These are phyloP conservation scores for Busseola fusca DNA, from an alignment of 2,888 invertebrate genomes.

Conservation along the genomic window DNA sequence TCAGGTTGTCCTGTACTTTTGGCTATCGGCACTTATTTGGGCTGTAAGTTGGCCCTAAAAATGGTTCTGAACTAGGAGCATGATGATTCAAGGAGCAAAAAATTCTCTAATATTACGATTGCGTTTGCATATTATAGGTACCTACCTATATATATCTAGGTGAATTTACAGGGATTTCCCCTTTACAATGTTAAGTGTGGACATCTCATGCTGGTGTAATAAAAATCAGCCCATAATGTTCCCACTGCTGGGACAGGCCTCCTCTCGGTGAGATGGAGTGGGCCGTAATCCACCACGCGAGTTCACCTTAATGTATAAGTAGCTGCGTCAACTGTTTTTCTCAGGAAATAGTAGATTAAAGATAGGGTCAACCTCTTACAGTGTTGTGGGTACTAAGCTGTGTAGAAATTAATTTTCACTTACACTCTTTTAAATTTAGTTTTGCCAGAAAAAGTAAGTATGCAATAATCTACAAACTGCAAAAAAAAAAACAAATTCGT, in stretches of 20 bases:
- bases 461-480: too few relatives aligned
- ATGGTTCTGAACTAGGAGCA: background rate
- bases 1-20: background rate
- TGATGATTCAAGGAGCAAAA: background rate
- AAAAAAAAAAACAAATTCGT: too few relatives aligned
- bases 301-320: background rate
- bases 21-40: background rate
- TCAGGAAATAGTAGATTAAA: background rate
- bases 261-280: too few relatives aligned
- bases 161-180: background rate
- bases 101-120: background rate
- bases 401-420: background rate
- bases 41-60: background rate
- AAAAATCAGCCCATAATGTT: too few relatives aligned
- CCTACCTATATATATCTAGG: background rate
- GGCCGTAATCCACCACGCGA: too few relatives aligned
- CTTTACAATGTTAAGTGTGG: background rate
- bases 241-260: too few relatives aligned
- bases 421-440: background rate
- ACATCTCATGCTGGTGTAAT: background rate
- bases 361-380: background rate
- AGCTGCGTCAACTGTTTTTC: background rate
- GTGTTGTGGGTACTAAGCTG: background rate
- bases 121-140: background rate
- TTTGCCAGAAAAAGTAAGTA: background rate